Evolutionary conservation across 2,797 vertebrate species (phyloP), one percentile per base, ranked within the genome.

Genomic region (Glossophaga mutica): DNA sequence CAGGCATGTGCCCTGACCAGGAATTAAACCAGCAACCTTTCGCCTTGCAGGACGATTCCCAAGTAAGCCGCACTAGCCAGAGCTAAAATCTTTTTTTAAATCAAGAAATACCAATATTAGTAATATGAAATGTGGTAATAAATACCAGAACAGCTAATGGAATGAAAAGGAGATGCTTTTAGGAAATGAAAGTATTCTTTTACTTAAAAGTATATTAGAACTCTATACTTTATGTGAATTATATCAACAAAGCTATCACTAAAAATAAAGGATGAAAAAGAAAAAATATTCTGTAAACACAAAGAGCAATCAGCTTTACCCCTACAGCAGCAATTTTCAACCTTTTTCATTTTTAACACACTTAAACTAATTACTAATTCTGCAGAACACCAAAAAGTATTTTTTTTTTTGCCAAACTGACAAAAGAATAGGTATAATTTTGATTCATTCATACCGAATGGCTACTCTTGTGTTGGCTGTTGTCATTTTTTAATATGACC

Each of bases 51-150:
- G 55, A 26, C 24, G 1, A 59, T 59, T 24, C 10, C 22, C 55
- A 59, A 59, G 24, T 26, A 12, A 59, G 55, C 55, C 55, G 3
- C 55, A 26, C 55, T 59, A 26, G 24, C 55, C 55, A 59, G 55
- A 59, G 55, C 55, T 26, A 59, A 59, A 59, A 62, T 5, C 9
- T 62, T 32, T 34, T 67, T 68, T 68, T n/a, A n/a, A 37, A 85
- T 46, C 34, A 94, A 86, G 62, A 88, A 96, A 91, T 78, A 83
- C 26, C 37, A 83, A 8, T 76, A 96, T 0, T 82, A 39, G 6
- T 39, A 83, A 59, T 55, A 87, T 91, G n/a, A 93, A 95, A 95
- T 79, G 5, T 14, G 29, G 21, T 77, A 46, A 86, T 59, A 92
- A 79, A 81, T 44, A 62, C 26, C 9, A 77, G 19, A 78, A 86